These are phyloP conservation scores for Meta bourneti DNA, from an alignment of 2,888 invertebrate genomes.

Conservation along the genomic window DNA sequence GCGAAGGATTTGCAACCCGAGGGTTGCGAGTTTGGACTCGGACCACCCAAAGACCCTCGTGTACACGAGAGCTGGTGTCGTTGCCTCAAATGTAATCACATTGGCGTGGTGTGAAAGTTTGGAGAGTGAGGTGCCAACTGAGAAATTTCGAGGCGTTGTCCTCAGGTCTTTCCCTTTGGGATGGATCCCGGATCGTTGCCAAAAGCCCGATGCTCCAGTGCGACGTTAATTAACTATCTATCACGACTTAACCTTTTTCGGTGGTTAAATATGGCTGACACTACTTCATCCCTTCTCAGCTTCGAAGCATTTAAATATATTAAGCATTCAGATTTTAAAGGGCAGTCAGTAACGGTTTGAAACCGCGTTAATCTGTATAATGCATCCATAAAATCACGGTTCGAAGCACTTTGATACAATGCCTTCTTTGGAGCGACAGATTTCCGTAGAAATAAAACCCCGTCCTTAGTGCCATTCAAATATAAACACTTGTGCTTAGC, in stretches of 20 bases:
- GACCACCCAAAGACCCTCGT: no score
- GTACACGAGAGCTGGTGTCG: no score
- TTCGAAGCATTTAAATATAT: not conserved
- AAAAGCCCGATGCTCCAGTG: no score
- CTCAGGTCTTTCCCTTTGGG: no score
- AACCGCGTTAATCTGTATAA: not conserved
- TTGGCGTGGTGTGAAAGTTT: no score
- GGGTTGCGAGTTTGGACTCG: no score
- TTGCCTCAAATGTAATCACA: no score
- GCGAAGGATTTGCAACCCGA: no score
- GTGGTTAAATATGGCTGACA: not conserved
- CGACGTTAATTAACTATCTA: no score
- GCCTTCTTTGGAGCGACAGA: not conserved
- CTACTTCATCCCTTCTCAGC: not conserved
- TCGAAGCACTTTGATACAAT: not conserved
- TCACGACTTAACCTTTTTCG: not conserved
- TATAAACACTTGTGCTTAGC: not conserved
- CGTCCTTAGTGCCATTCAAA: not conserved
- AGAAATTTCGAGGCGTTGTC: no score
- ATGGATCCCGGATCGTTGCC: no score
- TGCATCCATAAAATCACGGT: slow-evolving; percentile 5
- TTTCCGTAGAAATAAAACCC: not conserved
- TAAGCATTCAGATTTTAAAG: not conserved
- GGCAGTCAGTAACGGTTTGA: not conserved
- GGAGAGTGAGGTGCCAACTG: no score